A percentile compares a stretch with the other conserved stretches of the same genome.
phyloP scores from a whole-genome alignment of 2,113 vertebrate genomes.

The Brachionichthys hirsutus region DNA sequence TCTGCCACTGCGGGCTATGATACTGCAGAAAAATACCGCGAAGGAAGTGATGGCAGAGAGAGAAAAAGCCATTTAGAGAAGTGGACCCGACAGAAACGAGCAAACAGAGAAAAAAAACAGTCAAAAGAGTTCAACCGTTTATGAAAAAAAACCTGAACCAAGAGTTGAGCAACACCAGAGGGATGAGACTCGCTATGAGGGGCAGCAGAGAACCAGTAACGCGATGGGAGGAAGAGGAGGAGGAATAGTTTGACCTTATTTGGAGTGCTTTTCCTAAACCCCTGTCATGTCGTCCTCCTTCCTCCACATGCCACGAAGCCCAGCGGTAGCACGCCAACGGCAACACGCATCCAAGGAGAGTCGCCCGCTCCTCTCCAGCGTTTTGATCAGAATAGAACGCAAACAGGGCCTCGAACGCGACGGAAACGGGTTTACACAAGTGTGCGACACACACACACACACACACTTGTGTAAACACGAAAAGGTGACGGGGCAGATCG shows the following conservation, averaged over 20 bases:
- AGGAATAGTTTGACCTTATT: slow-evolving; percentile 79
- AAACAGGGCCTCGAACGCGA: slow-evolving; percentile 34
- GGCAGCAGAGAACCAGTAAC: slow-evolving; percentile 18
- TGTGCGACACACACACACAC: not conserved
- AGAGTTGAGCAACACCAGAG: not conserved
- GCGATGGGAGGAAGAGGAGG: slow-evolving; percentile 24
- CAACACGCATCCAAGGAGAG: slow-evolving; percentile 7
- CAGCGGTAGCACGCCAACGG: slow-evolving; percentile 22
- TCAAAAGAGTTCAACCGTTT: too few relatives aligned
- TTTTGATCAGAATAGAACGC: slow-evolving; percentile 33
- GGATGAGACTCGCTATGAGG: not conserved
- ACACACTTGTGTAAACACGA: slow-evolving; percentile 35
- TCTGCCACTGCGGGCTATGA: slow-evolving; percentile 80
- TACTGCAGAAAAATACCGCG: slow-evolving; percentile 52
- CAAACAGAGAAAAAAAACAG: not conserved
- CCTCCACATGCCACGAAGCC: slow-evolving; percentile 29
- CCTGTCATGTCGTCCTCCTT: slow-evolving; percentile 34
- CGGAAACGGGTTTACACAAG: slow-evolving; percentile 1
- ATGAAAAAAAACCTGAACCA: too few relatives aligned
- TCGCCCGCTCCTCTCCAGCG: not conserved
- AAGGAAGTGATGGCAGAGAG: slow-evolving; percentile 27
- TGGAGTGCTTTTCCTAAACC: slow-evolving; percentile 64
- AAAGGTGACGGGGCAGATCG: slow-evolving; percentile 15
- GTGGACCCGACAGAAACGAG: not conserved
- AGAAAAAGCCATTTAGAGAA: slow-evolving; percentile 50